Base-by-base conservation (phyloP, 2,113 vertebrate species). In the Myxocyprinus asiaticus region DNA sequence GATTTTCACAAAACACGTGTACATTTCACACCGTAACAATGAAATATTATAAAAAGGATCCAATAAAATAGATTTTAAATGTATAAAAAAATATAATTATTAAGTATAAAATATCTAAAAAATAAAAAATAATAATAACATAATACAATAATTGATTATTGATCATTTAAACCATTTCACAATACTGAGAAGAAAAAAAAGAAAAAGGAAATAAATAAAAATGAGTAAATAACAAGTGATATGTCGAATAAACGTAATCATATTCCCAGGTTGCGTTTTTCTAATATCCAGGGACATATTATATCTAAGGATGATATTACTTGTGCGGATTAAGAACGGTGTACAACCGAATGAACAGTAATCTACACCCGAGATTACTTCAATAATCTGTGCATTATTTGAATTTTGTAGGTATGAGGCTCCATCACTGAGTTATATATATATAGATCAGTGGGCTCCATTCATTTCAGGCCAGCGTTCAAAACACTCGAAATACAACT, bases 331-430 rank as follows among this genome's bases (percentile, higher is more conserved):
- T 85, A 82, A 82, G 33, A 78, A 14, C 70, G 55, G 64, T 70
- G 76, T 50, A 84, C 79, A 72, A 73, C 55, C 61, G 56, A 84
- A 64, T 81, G 59, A 73, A 80, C 59, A 78, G 74, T 66, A 68
- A 82, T 80, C 69, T 80, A 79, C 82, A 70, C 55, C 77, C 22
- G 43, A 82, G 81, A 85, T 85, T 85, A 85, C 58, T 70, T 59
- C 51, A 17, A 4, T 82, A 84, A 84, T 84, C 83, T 79, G 66
- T 51, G 55, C 69, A 77, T 42, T 82, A 33, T 42, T 66, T 5
- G 79, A 79, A 65, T 67, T 56, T 79, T 62, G 69, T 67, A 7
- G 65, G 65, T 64, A 58, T 76, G 42, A 70, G 7, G 14, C 9
- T 66, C 22, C 15, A n/a, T 42, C n/a, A n/a, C n/a, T n/a, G n/a